A percentile compares a stretch with the other conserved stretches of the same genome.
phyloP scores from a whole-genome alignment of 1,140 invertebrate genomes.

The Drosophila cardini region DNA sequence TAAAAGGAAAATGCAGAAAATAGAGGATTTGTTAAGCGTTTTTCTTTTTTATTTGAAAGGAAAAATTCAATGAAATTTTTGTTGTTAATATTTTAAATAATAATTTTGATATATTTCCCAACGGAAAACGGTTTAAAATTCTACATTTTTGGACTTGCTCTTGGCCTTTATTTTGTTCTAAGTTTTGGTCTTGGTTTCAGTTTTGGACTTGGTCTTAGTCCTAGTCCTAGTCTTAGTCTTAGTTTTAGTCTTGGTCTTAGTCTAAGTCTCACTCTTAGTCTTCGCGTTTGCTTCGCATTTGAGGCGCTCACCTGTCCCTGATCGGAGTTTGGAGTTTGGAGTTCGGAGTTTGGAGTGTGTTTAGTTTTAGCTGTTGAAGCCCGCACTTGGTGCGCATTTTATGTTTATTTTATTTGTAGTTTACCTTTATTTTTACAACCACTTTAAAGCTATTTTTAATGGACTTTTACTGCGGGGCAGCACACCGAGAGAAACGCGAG shows the following conservation, averaged over 20 bases:
- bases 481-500: background rate
- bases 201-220: background rate
- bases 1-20: background rate
- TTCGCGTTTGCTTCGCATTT: background rate
- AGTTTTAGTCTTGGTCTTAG: background rate
- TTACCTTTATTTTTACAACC: slow-evolving; percentile 72
- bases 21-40: background rate
- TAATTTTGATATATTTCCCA: no score
- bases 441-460: slow-evolving; percentile 77
- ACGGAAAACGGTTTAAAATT: no score
- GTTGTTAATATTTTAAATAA: no score
- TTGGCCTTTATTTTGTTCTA: no score
- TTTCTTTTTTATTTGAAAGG: no score
- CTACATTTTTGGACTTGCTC: no score
- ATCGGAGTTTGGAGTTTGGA: slow-evolving; percentile 15
- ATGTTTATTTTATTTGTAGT: slow-evolving; percentile 72
- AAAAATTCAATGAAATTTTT: no score
- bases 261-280: background rate
- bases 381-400: slow-evolving; percentile 69
- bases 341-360: slow-evolving; percentile 21
- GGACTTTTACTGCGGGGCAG: slow-evolving; percentile 55
- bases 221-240: background rate
- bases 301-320: slow-evolving; percentile 19
- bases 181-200: background rate
- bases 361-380: slow-evolving; percentile 33